Base-by-base conservation (phyloP, 2,888 invertebrate species). In the Tetheella fluctuosa region DNA sequence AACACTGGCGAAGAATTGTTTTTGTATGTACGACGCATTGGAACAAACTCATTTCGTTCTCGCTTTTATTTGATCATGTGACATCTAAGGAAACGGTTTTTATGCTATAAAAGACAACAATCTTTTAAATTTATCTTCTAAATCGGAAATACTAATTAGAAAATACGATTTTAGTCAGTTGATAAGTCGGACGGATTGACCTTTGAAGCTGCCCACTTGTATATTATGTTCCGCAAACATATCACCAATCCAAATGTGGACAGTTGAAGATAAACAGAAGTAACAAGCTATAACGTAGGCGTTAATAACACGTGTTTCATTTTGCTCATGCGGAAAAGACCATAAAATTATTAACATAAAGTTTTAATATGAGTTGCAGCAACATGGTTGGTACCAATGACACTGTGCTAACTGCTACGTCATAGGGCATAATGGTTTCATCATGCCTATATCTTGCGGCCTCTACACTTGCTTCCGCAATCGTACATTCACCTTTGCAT, bases 401-500 rank as follows among this genome's bases (percentile, higher is more conserved):
- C 61, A 54, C 54, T 65, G 60, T 59, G 60, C n/a, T n/a, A n/a
- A n/a, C n/a, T n/a, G n/a, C 73, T 73, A 76, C 86, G 84, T 84
- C 85, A 85, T 74, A 79, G 77, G 77, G 67, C 80, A 71, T 10
- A 76, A 73, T 69, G 72, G 79, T 89, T 90, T 88, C 90, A 83
- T 86, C 89, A 88, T 71, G 68, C 64, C 71, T 64, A 67, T 65
- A 63, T 60, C 68, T 69, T 67, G 62, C 70, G 88, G 82, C 88
- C 89, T 87, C 83, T 77, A 68, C 70, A 69, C 61, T 77, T 73
- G 77, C 84, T 91, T 90, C 91, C 90, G 90, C 85, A 84, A 85
- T 84, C 86, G 90, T 86, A 68, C 90, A 71, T 89, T 92, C 88
- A 90, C 88, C 90, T 90, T 74, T 80, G 63, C 68, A 70, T 77